Base-by-base conservation (phyloP, 2,888 invertebrate genomes). In the Netelia virgata region DNA sequence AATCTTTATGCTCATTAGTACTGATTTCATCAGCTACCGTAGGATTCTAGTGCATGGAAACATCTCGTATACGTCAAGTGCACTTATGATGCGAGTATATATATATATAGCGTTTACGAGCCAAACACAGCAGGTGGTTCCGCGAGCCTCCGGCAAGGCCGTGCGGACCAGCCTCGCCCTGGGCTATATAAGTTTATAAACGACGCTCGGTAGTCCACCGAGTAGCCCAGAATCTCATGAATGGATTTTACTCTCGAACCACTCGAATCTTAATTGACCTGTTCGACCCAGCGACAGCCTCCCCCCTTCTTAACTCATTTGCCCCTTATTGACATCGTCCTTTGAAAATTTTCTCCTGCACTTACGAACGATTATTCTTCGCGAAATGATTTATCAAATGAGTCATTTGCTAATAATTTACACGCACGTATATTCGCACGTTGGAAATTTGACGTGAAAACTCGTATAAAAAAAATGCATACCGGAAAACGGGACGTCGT, bases 121-220 rank as follows among this genome's bases (percentile, higher is more conserved):
- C 55, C 28, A 23, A 86, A 72, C 55, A 53, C 66, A 77, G 80
- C 84, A 86, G 89, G 89, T 86, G 86, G 72, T 86, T 89, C 85
- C 84, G 69, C 82, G 84, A 87, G 91, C 93, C 90, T 80, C 87
- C 86, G 92, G 93, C 93, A 93, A 93, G 92, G 93, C 88, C 92
- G 91, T 84, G 68, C 81, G 86, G 88, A 92, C 91, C 89, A 90
- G 92, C 90, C 89, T 90, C 86, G 92, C 92, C 91, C 83, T 82
- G 85, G 91, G 92, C 92, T 89, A 86, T 89, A 82, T 59, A 47
- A 79, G 53, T 59, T 82, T 61, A 72, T 79, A 69, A 88, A 86
- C 74, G 74, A 73, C 50, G 72, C 66, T 79, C 75, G 72, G 75
- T 78, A 63, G 72, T 75, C 43, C 66, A 66, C 43, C 14, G 53